A percentile compares a stretch with the other conserved stretches of the same genome.
phyloP scores from a whole-genome alignment of 2,113 vertebrate species.

The Takifugu bimaculatus region DNA sequence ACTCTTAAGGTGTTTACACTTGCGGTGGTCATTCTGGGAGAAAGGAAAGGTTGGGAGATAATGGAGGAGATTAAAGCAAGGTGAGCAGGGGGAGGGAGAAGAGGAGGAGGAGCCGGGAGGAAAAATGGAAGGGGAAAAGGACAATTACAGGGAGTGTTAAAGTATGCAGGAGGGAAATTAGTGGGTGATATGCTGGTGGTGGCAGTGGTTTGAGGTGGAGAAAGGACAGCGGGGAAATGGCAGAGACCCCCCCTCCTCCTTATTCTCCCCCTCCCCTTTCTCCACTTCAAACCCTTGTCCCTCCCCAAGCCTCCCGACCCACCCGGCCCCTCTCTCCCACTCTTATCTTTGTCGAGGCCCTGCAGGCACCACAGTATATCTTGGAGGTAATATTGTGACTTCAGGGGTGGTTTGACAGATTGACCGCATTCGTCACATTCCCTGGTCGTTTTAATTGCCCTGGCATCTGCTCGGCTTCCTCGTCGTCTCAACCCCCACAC shows the following conservation, averaged over 20 bases:
- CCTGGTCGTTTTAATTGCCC: conserved; percentile 74
- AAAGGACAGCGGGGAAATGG: conserved; percentile 36
- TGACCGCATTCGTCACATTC: conserved; percentile 81
- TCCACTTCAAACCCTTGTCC: not conserved
- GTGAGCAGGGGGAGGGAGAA: conserved; percentile 3
- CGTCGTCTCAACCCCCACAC: conserved; percentile 39
- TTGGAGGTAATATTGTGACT: conserved; percentile 72
- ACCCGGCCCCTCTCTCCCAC: conserved; percentile 22
- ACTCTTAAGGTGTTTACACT: conserved; percentile 55
- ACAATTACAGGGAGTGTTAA: conserved; percentile 54
- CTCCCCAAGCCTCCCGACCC: conserved; percentile 9
- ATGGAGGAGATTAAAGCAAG: not conserved
- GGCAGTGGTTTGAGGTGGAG: conserved; percentile 15
- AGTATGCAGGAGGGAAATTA: conserved; percentile 42
- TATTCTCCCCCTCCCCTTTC: not conserved
- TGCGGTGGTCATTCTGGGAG: conserved; percentile 26
- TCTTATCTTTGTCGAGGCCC: conserved; percentile 62
- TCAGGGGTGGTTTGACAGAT: conserved; percentile 75
- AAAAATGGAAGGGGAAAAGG: conserved; percentile 51
- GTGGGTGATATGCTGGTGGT: conserved; percentile 28
- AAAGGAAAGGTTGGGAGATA: conserved; percentile 19
- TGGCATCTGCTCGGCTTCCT: conserved; percentile 80
- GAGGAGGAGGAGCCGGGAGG: conserved; percentile 33
- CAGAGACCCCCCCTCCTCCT: conserved; percentile 6
- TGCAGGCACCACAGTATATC: conserved; percentile 74